Base-by-base conservation (phyloP, 2,888 invertebrate genomes). In the Eledona agricola region DNA sequence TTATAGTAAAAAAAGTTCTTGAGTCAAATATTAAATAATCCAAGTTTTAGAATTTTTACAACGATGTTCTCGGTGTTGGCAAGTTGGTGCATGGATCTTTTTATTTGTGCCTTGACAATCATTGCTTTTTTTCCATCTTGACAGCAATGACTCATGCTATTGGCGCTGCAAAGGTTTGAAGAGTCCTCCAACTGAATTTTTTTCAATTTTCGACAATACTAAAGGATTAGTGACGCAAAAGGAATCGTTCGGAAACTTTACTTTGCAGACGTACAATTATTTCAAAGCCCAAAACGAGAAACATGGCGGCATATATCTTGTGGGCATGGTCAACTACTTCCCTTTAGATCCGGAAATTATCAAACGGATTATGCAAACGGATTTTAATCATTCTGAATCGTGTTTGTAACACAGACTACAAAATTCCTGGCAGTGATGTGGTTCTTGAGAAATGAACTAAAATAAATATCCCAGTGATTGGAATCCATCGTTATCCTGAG, bases 251-350 rank as follows among this genome's bases (percentile, higher is more conserved):
- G 13, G 17, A 5, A 34, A 42, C n/a, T 35, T 51, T 2, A 11
- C 28, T 11, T 5, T 16, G 10, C 7, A 28, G 7, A 17, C 34
- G 1, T 43, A 51, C 16, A 12, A 35, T 7, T 42, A 43, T 26
- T 20, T 29, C 5, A 11, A 22, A 3, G 20, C 22, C 5, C 6
- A 26, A 2, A 47, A 50, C 3, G n/a, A 43, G 10, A 52, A 51
- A 28, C 55, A 63, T 29, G 58, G 51, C 4, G 65, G 65, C 3
- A 51, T 64, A n/a, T 63, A 63, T 43, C 1, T 51, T 1, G 81
- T 84, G 54, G 74, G 78, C 6, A 26, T 26, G 13, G 60, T 65
- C 7, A 7, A 26, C 15, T 59, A 55, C 29, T 28, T 66, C 1
- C 57, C 71, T 1, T 29, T 69, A 2, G 71, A 73, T 54, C 64